A percentile compares a stretch with the other conserved stretches of the same genome.
Evolutionary conservation across 2,113 vertebrate genomes (phyloP).

Genomic region (Grantiella picta): DNA sequence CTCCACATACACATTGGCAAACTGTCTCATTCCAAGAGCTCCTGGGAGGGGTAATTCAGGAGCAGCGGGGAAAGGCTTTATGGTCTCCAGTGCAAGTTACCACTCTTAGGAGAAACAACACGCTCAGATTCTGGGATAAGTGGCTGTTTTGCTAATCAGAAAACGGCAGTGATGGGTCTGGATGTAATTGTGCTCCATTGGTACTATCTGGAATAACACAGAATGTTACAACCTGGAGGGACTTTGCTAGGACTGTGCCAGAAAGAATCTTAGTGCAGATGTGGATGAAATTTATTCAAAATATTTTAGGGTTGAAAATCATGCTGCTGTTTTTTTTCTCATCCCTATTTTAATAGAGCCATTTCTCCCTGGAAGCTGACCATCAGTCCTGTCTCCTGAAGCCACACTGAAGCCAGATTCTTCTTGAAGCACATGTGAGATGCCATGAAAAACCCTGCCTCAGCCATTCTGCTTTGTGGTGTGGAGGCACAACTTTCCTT

Average conservation of each 20-base stretch:
- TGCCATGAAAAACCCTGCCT: background rate
- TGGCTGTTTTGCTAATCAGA: background rate
- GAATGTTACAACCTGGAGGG: background rate
- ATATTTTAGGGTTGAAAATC: background rate
- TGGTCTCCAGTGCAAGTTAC: background rate
- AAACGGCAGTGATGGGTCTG: background rate
- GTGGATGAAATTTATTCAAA: background rate
- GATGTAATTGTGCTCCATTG: background rate
- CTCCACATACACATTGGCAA: background rate
- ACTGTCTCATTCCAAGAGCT: rapidly evolving
- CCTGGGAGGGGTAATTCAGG: background rate
- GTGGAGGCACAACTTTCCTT: background rate
- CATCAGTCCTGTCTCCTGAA: background rate
- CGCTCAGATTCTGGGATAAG: background rate
- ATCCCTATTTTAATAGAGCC: background rate
- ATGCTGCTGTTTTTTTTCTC: background rate
- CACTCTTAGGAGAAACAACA: background rate
- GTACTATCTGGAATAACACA: background rate
- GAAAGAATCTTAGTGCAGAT: background rate
- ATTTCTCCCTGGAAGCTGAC: background rate
- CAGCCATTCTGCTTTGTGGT: background rate
- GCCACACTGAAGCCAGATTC: background rate
- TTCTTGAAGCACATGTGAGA: background rate
- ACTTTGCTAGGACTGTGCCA: background rate
- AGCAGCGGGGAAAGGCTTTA: background rate